Percentiles rank a stretch among this genome's conserved stretches.
These are phyloP conservation scores for Darevskia nairensis DNA, from an alignment of 2,797 vertebrate species.

Conservation along the genomic window DNA sequence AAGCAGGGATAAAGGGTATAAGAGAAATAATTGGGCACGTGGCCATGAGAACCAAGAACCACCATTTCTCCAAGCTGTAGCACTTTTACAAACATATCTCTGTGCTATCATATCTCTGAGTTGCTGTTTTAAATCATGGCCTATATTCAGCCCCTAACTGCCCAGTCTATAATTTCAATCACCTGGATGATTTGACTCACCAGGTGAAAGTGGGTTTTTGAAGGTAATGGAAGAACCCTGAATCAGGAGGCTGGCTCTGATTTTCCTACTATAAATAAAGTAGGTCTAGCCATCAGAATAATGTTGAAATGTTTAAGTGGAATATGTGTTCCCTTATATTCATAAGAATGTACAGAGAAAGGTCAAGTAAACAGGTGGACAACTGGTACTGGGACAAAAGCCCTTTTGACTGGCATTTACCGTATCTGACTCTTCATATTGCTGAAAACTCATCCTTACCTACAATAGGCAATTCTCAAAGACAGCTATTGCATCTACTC, in stretches of 20 bases:
- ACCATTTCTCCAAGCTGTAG: neutral
- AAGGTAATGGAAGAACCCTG: neutral
- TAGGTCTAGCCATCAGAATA: neutral
- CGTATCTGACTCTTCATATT: slow-evolving; percentile 44
- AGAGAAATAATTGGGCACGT: neutral
- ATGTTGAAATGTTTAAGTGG: neutral
- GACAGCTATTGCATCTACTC: slow-evolving; percentile 31
- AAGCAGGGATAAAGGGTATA: neutral
- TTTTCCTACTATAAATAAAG: neutral
- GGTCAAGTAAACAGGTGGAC: slow-evolving; percentile 15
- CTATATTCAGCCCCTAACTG: neutral
- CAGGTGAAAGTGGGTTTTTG: neutral
- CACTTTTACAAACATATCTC: neutral
- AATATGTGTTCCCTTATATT: slow-evolving; percentile 42
- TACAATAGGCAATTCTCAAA: slow-evolving; percentile 36
- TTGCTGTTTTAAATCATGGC: neutral
- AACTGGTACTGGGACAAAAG: slow-evolving; percentile 23
- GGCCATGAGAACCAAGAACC: neutral
- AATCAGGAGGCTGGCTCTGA: neutral
- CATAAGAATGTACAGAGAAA: slow-evolving; percentile 6
- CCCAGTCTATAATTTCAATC: neutral
- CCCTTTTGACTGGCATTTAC: slow-evolving; percentile 25
- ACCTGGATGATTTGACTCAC: neutral
- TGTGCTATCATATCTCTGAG: neutral
- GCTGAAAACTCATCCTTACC: slow-evolving; percentile 26